A percentile compares a stretch with the other conserved stretches of the same genome.
phyloP scores from a whole-genome alignment of 2,888 invertebrate genomes.

The Syritta pipiens region DNA sequence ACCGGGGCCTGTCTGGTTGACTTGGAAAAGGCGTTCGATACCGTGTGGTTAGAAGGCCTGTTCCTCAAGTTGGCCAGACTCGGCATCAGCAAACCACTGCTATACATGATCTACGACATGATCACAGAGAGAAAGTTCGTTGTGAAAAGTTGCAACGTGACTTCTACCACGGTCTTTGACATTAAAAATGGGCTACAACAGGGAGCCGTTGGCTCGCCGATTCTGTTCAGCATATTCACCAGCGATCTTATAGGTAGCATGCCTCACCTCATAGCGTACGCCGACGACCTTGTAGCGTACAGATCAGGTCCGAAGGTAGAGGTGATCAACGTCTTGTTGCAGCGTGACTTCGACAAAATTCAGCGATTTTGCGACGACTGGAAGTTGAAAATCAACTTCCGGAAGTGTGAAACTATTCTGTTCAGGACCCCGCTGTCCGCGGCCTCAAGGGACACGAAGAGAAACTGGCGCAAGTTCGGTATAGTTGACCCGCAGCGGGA shows the following conservation, averaged over 20 bases:
- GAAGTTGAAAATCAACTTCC: constrained; percentile 4
- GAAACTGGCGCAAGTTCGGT: not conserved
- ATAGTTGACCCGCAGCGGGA: not conserved
- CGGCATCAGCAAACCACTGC: not conserved
- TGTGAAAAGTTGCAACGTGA: not conserved
- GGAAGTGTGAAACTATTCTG: not conserved
- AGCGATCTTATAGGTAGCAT: not conserved
- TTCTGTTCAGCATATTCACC: not conserved
- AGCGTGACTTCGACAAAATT: constrained; percentile 4
- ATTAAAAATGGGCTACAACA: constrained; percentile 2
- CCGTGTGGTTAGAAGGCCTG: not conserved
- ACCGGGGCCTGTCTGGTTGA: not conserved
- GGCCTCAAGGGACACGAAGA: not conserved
- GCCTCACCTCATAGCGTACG: not conserved
- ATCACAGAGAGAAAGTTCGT: not conserved
- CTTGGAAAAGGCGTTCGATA: not conserved
- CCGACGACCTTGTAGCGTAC: not conserved
- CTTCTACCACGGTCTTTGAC: not conserved
- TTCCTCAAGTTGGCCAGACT: not conserved
- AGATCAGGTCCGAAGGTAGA: not conserved
- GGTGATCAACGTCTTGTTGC: not conserved
- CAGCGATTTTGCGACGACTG: constrained; percentile 4
- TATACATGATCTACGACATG: not conserved
- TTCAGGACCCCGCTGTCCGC: not conserved
- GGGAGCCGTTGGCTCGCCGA: not conserved